Base-by-base conservation (phyloP, 2,113 vertebrate species). In the Calidris pygmaea region DNA sequence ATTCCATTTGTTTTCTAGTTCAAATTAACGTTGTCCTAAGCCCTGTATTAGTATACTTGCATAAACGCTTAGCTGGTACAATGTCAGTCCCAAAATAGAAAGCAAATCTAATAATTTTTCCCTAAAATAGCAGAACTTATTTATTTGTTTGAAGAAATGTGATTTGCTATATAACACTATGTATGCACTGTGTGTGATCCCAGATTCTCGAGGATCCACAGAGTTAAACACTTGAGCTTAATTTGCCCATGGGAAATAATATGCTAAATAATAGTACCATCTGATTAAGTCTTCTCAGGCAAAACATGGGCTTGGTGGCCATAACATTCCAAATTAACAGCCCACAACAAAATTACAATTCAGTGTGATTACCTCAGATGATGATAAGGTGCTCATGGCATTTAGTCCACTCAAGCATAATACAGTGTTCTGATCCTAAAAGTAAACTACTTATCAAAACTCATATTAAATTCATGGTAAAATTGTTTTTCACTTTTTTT, bases 191-290 rank as follows among this genome's bases (percentile, higher is more conserved):
- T 73, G 18, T 87, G n/a, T 75, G 48, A 82, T 93, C 16, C 39
- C 45, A 91, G 78, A 91, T 95, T 94, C 78, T 92, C 66, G 90
- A 94, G 70, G 78, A 90, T 93, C 50, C 78, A 88, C 27, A 85
- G 24, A 91, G 45, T 72, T 90, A 93, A 97, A 91, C 89, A 88
- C 83, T 95, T 95, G 62, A 95, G 79, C 83, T 96, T 95, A 96
- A 97, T 97, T 97, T 97, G 60, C 82, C 96, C 93, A 70, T 73
- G 72, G 85, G 94, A 96, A 96, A 97, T 95, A 94, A 77, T 93
- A 93, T 85, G 84, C 93, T 95, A 96, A 96, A 97, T 89, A 97
- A 96, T 63, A 82, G 47, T 87, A 74, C 79, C 81, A 94, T 91
- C 78, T 1, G 37, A 93, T 96, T 94, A 96, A 94, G 89, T 66